These are phyloP conservation scores for Hyles lineata DNA, from an alignment of 2,888 invertebrate species.

Conservation along the genomic window DNA sequence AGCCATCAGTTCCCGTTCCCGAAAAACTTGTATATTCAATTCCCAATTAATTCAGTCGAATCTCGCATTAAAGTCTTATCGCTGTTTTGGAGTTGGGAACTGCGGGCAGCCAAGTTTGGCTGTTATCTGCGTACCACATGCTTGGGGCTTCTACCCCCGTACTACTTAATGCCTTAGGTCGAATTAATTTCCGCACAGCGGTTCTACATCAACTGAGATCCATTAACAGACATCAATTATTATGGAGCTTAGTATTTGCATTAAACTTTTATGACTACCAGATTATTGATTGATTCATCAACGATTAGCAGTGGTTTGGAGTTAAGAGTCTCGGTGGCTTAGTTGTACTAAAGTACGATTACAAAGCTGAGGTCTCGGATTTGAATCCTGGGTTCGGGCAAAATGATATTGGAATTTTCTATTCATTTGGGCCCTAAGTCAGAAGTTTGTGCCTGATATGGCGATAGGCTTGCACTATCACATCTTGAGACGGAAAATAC, in stretches of 20 bases:
- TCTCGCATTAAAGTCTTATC: slow-evolving; percentile 25
- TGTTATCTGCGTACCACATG: slow-evolving; percentile 22
- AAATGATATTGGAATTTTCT: too few relatives aligned
- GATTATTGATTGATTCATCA: slow-evolving; percentile 17
- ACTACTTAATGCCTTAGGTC: slow-evolving; percentile 38
- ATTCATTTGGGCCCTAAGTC: too few relatives aligned
- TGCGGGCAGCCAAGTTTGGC: slow-evolving; percentile 25
- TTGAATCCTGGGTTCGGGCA: too few relatives aligned
- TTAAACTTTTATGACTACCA: slow-evolving; percentile 29
- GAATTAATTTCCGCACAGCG: slow-evolving; percentile 59
- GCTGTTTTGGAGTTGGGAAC: slow-evolving; percentile 22
- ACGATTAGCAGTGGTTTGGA: not conserved
- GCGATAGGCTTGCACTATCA: too few relatives aligned
- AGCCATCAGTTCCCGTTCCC: not conserved
- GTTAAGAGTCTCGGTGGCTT: not conserved
- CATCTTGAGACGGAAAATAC: too few relatives aligned
- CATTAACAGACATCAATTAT: slow-evolving; percentile 46
- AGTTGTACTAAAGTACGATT: too few relatives aligned
- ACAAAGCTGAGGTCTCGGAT: too few relatives aligned
- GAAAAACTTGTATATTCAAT: slow-evolving; percentile 19
- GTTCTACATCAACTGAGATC: slow-evolving; percentile 50
- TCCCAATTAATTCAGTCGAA: slow-evolving; percentile 15
- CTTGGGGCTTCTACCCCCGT: slow-evolving; percentile 1
- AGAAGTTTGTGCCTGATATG: too few relatives aligned
- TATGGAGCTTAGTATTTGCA: slow-evolving; percentile 12